Evolutionary conservation across 1,140 invertebrate genomes (phyloP).

Genomic region (Chironomus tepperi): DNA sequence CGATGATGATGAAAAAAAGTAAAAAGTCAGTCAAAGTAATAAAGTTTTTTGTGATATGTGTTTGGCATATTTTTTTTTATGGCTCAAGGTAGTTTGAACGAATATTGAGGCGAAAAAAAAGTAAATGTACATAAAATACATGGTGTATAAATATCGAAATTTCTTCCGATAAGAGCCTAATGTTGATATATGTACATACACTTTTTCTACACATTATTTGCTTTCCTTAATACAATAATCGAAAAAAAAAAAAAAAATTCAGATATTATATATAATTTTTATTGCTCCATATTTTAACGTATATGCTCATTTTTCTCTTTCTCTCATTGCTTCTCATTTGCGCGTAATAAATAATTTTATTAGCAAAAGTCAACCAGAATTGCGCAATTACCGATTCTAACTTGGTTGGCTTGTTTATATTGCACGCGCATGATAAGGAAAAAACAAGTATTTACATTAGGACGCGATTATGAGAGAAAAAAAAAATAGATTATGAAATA

Average conservation of each 20-base stretch:
- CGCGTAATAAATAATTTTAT: neutral
- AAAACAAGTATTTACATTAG: too few species aligned
- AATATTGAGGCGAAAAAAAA: neutral
- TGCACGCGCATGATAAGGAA: too few species aligned
- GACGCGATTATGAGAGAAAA: too few species aligned
- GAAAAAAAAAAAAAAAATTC: too few species aligned
- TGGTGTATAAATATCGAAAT: neutral
- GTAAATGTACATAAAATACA: too few species aligned
- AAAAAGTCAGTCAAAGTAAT: neutral
- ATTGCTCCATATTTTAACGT: neutral
- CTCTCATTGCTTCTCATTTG: neutral
- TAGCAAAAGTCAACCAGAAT: conserved; percentile 2
- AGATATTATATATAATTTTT: too few species aligned
- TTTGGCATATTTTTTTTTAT: neutral
- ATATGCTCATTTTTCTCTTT: neutral
- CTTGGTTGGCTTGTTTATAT: neutral
- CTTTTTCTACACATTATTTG: neutral
- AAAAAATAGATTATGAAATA: too few species aligned
- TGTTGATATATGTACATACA: neutral
- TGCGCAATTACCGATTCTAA: conserved; percentile 12
- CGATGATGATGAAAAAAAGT: too few species aligned
- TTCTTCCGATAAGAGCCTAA: neutral
- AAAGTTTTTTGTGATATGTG: neutral
- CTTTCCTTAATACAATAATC: neutral
- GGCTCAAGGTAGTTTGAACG: neutral